Evolutionary conservation across 2,113 vertebrate genomes (phyloP).

Genomic region (Naja naja): DNA sequence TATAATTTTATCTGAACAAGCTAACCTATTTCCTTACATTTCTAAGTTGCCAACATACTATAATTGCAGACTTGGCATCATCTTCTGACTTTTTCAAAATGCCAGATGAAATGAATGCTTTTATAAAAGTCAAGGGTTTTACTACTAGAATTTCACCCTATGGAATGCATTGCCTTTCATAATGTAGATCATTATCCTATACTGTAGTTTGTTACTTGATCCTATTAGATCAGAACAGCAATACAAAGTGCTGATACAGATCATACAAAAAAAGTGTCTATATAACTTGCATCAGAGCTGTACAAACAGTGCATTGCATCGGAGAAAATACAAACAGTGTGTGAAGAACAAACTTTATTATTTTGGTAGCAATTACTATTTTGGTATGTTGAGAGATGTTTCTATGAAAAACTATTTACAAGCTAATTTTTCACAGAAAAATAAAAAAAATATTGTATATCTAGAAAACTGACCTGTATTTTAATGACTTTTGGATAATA

Average conservation of each 20-base stretch:
- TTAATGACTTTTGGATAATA: not conserved
- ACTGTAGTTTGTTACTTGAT: not conserved
- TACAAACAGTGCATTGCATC: no score
- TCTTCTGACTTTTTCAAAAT: not conserved
- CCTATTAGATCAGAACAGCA: not conserved
- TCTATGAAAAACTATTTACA: not conserved
- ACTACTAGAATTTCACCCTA: not conserved
- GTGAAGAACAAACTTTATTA: not conserved
- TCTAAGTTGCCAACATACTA: not conserved
- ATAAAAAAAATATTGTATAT: not conserved
- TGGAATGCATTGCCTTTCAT: not conserved
- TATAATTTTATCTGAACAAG: slow-evolving; percentile 5
- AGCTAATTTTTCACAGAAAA: not conserved
- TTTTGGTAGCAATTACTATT: not conserved
- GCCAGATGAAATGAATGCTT: not conserved
- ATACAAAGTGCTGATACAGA: not conserved
- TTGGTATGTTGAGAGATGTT: not conserved
- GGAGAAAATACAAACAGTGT: not conserved
- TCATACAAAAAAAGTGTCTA: not conserved
- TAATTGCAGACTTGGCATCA: not conserved
- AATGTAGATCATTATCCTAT: not conserved
- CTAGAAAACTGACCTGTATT: not conserved
- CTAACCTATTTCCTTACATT: not conserved
- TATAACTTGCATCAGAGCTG: not conserved
- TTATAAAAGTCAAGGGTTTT: not conserved